These are phyloP conservation scores for Oxyura jamaicensis DNA, from an alignment of 2,113 vertebrate genomes.

Conservation along the genomic window DNA sequence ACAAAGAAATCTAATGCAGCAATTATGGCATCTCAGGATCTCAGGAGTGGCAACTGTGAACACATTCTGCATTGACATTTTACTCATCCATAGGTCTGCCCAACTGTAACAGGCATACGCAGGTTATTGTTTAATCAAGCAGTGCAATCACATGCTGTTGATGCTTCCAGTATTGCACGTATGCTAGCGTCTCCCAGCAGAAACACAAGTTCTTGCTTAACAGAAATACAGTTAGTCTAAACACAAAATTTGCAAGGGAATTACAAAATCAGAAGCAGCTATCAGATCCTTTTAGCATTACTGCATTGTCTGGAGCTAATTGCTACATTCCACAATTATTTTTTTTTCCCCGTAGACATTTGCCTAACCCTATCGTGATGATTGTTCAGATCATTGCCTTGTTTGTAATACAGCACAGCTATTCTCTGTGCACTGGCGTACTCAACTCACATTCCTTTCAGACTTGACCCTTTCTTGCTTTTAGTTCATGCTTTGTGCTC, in stretches of 20 bases:
- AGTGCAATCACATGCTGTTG: not conserved
- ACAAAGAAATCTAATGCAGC: not conserved
- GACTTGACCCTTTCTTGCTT: constrained; percentile 36
- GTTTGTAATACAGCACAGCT: constrained; percentile 3
- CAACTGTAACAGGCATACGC: rapidly evolving
- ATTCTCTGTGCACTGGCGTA: not conserved
- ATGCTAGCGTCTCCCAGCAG: not conserved
- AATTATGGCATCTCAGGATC: not conserved
- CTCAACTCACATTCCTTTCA: not conserved
- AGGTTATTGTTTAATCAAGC: not conserved
- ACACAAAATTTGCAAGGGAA: constrained; percentile 15
- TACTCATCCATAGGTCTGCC: rapidly evolving
- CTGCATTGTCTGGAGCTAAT: constrained; percentile 23
- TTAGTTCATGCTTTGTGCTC: constrained; percentile 20
- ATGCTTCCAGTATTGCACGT: not conserved
- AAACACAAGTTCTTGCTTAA: not conserved
- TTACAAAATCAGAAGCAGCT: constrained; percentile 24
- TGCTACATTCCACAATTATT: not conserved
- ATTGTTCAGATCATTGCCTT: not conserved
- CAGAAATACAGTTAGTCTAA: constrained; percentile 8
- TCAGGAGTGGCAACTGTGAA: not conserved
- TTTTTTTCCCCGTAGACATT: not conserved
- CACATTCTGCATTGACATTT: not conserved
- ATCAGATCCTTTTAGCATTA: constrained; percentile 11
- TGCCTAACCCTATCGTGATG: not conserved